Evolutionary conservation across 2,888 invertebrate species (phyloP).

Genomic region (Barypeithes pellucidus): DNA sequence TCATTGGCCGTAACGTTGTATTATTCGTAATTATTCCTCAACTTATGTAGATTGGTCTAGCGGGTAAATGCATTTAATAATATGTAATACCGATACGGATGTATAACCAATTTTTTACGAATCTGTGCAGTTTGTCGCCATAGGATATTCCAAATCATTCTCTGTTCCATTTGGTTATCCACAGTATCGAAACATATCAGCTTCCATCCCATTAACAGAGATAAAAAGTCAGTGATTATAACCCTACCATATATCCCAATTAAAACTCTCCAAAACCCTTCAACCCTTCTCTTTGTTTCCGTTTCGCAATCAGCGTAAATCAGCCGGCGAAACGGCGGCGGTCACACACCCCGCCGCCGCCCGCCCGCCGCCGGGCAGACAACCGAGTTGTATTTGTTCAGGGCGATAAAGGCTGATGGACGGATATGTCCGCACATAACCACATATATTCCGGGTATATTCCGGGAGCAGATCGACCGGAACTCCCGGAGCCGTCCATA

Average conservation of each 20-base stretch:
- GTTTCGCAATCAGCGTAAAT: conserved; percentile 56
- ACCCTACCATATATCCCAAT: conserved; percentile 50
- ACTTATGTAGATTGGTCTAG: no score
- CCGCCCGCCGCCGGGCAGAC: conserved; percentile 29
- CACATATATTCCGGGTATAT: conserved; percentile 60
- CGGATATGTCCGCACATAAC: conserved; percentile 72
- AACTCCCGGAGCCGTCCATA: conserved; percentile 67
- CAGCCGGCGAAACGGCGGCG: conserved; percentile 34
- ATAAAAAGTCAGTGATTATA: conserved; percentile 46
- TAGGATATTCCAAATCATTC: no score
- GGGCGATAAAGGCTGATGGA: conserved; percentile 71
- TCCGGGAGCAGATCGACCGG: conserved; percentile 69
- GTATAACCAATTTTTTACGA: no score
- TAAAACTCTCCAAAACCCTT: conserved; percentile 47
- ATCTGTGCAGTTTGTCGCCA: no score
- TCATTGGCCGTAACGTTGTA: no score
- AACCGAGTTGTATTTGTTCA: conserved; percentile 68
- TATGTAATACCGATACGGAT: no score
- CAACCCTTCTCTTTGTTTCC: conserved; percentile 55
- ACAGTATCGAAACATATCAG: conserved; percentile 16
- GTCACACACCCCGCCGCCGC: conserved; percentile 25
- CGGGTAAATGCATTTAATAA: no score
- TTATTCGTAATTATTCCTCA: no score
- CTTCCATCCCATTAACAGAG: conserved; percentile 43
- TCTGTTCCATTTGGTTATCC: background rate